Evolutionary conservation across 92 coral and sea anemone genomes (phyloP).

Genomic region (Ricordea florida): DNA sequence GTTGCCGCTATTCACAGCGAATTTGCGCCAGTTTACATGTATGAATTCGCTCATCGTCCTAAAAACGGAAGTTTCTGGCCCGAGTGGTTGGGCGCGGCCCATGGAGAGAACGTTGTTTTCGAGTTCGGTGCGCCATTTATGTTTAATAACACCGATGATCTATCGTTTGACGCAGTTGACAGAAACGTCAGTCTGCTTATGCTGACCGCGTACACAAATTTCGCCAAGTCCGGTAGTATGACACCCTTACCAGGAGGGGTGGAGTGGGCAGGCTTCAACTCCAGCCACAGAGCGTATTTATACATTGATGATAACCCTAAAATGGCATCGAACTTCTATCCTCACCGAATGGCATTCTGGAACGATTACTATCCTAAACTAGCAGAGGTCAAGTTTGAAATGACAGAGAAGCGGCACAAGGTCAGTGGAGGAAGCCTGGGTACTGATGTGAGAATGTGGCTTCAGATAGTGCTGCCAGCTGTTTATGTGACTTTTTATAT

Average conservation of each 20-base stretch:
- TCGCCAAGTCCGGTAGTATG: conserved; percentile 54
- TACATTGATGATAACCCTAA: conserved; percentile 50
- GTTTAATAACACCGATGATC: too few relatives aligned
- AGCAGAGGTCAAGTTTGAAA: conserved; percentile 2
- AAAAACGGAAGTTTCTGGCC: neutral
- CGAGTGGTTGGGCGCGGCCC: conserved; percentile 21
- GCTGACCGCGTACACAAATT: conserved; percentile 38
- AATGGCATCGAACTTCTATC: conserved; percentile 52
- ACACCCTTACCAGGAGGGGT: conserved; percentile 46
- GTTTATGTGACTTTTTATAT: neutral
- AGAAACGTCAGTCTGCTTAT: conserved; percentile 43
- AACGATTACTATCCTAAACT: conserved; percentile 75
- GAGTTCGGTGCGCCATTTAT: neutral
- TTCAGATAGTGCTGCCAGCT: neutral
- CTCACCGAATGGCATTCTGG: conserved; percentile 81
- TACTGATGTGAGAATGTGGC: neutral
- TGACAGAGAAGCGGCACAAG: neutral
- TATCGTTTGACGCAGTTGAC: conserved; percentile 26
- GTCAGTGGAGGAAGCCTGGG: neutral
- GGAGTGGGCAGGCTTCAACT: conserved; percentile 63
- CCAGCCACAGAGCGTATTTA: conserved; percentile 45
- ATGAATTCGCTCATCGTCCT: conserved; percentile 24
- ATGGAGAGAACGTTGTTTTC: neutral
- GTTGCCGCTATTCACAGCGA: conserved; percentile 39
- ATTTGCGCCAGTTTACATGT: conserved; percentile 44